Percentiles rank a stretch among this genome's conserved stretches.
phyloP scores from a whole-genome alignment of 2,113 vertebrate species.

The Lepidothrix coronata region DNA sequence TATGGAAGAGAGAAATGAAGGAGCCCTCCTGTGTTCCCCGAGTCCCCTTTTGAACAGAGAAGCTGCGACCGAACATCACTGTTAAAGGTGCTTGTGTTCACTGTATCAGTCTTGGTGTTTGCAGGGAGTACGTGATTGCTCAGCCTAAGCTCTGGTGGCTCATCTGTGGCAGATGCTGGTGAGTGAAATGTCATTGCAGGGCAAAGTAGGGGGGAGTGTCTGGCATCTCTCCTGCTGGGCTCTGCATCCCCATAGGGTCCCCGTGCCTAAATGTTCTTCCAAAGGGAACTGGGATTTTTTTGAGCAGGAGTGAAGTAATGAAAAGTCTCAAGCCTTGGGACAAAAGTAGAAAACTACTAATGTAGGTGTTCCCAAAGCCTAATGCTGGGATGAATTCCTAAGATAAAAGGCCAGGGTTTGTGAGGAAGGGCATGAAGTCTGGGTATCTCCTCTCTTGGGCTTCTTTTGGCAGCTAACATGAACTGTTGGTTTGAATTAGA shows the following conservation, averaged over 20 bases:
- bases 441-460: neutral
- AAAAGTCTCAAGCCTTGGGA: neutral
- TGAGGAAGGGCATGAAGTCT: neutral
- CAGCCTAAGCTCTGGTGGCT: neutral
- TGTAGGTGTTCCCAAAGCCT: neutral
- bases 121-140: neutral
- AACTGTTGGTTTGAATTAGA: neutral
- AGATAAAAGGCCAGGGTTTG: neutral
- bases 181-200: neutral
- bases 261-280: neutral
- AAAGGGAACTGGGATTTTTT: fast-evolving
- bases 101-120: neutral
- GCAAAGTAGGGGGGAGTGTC: neutral
- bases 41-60: neutral
- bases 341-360: neutral
- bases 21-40: neutral
- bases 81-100: neutral
- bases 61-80: neutral
- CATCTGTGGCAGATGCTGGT: neutral
- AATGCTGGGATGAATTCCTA: neutral
- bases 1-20: neutral
- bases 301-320: neutral
- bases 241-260: neutral
- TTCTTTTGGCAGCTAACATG: neutral
- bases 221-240: neutral